These are phyloP conservation scores for Heliopora coerulea DNA, from an alignment of 92 coral and sea anemone genomes.

Conservation along the genomic window DNA sequence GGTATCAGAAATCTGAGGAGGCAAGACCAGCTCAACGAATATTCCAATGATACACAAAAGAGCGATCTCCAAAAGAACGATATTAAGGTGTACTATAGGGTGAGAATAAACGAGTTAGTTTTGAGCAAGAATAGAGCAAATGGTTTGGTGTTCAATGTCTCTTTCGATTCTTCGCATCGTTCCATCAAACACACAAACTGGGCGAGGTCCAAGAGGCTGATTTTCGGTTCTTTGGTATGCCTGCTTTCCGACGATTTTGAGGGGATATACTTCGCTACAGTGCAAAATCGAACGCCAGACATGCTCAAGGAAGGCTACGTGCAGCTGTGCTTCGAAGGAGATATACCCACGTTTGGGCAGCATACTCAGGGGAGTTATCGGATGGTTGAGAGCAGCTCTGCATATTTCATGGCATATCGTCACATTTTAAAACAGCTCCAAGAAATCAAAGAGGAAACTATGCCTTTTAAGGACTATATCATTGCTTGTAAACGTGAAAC, in stretches of 20 bases:
- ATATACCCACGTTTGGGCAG: neutral
- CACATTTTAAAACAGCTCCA: constrained; percentile 70
- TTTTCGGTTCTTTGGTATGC: constrained; percentile 75
- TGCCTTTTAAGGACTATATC: constrained; percentile 78
- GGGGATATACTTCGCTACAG: constrained; percentile 67
- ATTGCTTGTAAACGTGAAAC: constrained; percentile 56
- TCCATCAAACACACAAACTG: constrained; percentile 59
- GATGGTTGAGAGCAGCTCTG: constrained; percentile 78
- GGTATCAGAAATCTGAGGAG: constrained; percentile 51
- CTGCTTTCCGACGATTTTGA: constrained; percentile 65
- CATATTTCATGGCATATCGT: constrained; percentile 80
- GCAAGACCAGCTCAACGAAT: constrained; percentile 35
- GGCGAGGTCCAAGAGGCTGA: constrained; percentile 67
- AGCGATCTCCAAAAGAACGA: constrained; percentile 24
- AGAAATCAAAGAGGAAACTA: constrained; percentile 46
- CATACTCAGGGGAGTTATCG: constrained; percentile 36
- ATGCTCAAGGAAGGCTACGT: constrained; percentile 59
- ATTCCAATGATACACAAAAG: neutral
- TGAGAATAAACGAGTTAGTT: constrained; percentile 62
- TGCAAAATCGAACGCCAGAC: constrained; percentile 62
- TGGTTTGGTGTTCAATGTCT: constrained; percentile 62
- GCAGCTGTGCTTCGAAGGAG: constrained; percentile 69
- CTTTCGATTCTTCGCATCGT: constrained; percentile 50
- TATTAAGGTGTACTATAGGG: constrained; percentile 53
- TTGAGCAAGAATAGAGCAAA: constrained; percentile 15